Percentiles rank a stretch among this genome's conserved stretches.
Conservation (phyloP, 2,888 invertebrate genomes). For the Drosophila buzzatii region DNA sequence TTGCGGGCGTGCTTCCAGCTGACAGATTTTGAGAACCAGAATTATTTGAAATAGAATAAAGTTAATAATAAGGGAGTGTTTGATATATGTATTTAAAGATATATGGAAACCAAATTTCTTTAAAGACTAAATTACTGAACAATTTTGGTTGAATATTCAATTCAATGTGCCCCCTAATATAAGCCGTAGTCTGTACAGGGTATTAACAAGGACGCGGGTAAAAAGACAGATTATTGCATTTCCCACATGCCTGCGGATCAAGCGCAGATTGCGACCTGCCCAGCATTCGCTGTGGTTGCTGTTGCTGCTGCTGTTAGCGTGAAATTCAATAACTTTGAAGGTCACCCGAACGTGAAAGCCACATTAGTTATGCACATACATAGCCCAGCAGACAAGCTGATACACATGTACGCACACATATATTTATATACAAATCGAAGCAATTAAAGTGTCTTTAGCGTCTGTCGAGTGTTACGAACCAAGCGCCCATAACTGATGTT, state of each 20-base stretch:
- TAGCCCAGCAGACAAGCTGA: slow-evolving; percentile 24
- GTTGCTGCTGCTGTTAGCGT: slow-evolving; percentile 4
- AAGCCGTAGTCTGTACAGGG: neutral
- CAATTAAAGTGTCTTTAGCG: slow-evolving; percentile 80
- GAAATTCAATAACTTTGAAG: slow-evolving; percentile 71
- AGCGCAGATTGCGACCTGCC: slow-evolving; percentile 9
- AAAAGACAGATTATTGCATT: slow-evolving; percentile 66
- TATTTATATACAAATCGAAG: slow-evolving; percentile 52
- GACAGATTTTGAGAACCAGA: neutral
- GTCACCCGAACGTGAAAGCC: slow-evolving; percentile 71
- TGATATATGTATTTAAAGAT: neutral
- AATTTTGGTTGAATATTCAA: neutral
- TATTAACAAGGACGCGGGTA: slow-evolving; percentile 6
- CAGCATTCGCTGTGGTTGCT: neutral
- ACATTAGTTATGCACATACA: slow-evolving; percentile 61
- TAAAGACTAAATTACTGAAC: neutral
- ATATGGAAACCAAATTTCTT: neutral
- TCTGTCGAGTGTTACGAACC: slow-evolving; percentile 43
- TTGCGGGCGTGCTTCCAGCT: neutral
- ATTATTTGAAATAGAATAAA: neutral
- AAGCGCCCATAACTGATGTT: slow-evolving; percentile 33
- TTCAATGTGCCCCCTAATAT: neutral
- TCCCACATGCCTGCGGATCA: slow-evolving; percentile 42
- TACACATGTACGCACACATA: slow-evolving; percentile 10
- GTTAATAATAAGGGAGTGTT: neutral